A percentile compares a stretch with the other conserved stretches of the same genome.
Conservation (phyloP, 1,140 invertebrate genomes). For the Aplysia californica region DNA sequence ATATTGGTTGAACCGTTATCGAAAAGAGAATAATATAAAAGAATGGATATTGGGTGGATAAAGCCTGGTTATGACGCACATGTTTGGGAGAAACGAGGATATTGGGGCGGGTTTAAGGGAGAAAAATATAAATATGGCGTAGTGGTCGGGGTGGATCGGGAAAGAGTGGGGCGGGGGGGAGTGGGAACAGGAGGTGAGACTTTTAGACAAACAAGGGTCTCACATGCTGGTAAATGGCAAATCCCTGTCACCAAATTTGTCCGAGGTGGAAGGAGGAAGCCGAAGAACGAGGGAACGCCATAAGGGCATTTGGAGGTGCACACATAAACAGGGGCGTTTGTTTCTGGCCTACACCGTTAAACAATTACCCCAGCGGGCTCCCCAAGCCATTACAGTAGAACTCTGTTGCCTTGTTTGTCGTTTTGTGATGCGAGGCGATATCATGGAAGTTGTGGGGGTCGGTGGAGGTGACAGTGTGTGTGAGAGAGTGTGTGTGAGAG, state of each 20-base stretch:
- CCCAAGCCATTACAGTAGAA: too few species aligned
- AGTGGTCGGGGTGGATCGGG: too few species aligned
- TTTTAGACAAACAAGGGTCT: constrained; percentile 11
- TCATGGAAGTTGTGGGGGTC: too few species aligned
- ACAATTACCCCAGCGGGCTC: neutral
- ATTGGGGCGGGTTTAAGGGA: too few species aligned
- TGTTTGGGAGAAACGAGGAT: too few species aligned
- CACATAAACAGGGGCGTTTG: constrained; percentile 6
- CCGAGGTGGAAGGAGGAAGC: constrained; percentile 1
- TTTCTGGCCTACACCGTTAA: constrained; percentile 11
- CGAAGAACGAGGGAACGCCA: neutral
- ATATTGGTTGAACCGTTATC: too few species aligned
- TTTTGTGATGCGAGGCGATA: constrained; percentile 5
- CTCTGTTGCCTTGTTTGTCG: neutral
- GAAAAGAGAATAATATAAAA: constrained; percentile 2
- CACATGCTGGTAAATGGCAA: constrained; percentile 14
- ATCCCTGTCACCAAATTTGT: constrained; percentile 7
- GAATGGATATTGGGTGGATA: neutral
- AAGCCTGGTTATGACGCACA: too few species aligned
- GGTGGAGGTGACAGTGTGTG: too few species aligned
- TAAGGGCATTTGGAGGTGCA: neutral
- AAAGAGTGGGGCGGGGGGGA: too few species aligned
- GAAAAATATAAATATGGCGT: too few species aligned
- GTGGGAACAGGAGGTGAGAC: too few species aligned
- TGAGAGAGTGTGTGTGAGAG: too few species aligned